A percentile compares a stretch with the other conserved stretches of the same genome.
These are phyloP conservation scores for Platygyra sinensis DNA, from an alignment of 64 coral and sea anemone genomes.

Conservation along the genomic window DNA sequence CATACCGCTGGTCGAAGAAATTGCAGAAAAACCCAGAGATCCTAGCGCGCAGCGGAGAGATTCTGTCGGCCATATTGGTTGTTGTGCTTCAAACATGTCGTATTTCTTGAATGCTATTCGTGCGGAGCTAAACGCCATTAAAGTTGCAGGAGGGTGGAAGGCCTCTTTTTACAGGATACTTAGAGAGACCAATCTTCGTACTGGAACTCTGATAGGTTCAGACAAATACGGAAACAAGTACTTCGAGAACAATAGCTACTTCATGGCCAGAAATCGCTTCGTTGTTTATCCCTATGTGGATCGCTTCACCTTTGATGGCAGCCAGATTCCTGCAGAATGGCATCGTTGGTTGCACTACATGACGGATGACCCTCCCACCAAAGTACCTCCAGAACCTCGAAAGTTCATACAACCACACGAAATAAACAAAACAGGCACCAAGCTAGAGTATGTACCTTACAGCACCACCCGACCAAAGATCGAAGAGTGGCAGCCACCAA, in stretches of 20 bases:
- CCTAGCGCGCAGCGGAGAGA: too few relatives aligned
- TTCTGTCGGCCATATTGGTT: slow-evolving; percentile 76
- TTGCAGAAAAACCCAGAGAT: neutral
- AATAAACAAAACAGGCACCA: slow-evolving; percentile 80
- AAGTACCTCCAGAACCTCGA: slow-evolving; percentile 71
- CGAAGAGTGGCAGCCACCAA: slow-evolving; percentile 88
- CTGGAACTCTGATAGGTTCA: slow-evolving; percentile 79
- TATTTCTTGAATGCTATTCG: slow-evolving; percentile 60
- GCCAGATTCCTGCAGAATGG: slow-evolving; percentile 93
- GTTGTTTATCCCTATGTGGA: slow-evolving; percentile 86
- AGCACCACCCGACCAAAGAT: slow-evolving; percentile 97
- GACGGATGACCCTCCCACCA: slow-evolving; percentile 90
- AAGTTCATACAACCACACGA: slow-evolving; percentile 81
- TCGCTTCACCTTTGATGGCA: slow-evolving; percentile 80
- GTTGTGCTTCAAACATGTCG: slow-evolving; percentile 60
- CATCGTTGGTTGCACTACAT: slow-evolving; percentile 97
- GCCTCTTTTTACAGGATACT: slow-evolving; percentile 79
- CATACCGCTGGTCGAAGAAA: neutral
- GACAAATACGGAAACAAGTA: slow-evolving; percentile 99
- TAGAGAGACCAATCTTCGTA: slow-evolving; percentile 74
- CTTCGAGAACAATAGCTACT: slow-evolving; percentile 93
- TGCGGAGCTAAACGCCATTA: slow-evolving; percentile 54
- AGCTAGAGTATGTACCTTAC: slow-evolving; percentile 90
- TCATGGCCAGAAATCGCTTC: slow-evolving; percentile 86
- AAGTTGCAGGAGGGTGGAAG: slow-evolving; percentile 78